Evolutionary conservation across 1,140 invertebrate genomes (phyloP).

Genomic region (Maconellicoccus hirsutus): DNA sequence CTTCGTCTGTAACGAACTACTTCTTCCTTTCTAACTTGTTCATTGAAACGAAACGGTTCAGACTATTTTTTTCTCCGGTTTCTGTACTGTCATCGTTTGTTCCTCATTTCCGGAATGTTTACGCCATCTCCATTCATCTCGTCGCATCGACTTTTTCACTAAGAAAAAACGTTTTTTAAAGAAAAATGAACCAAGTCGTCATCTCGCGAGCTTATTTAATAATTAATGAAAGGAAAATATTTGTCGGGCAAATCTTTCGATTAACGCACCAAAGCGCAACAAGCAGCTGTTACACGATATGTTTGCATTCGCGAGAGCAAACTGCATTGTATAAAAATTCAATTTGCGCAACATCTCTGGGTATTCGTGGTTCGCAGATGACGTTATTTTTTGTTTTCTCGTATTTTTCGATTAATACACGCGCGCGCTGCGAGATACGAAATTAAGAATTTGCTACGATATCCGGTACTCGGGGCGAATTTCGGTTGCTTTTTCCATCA

Average conservation of each 20-base stretch:
- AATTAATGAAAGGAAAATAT: not conserved
- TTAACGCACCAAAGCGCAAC: no score
- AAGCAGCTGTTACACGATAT: not conserved
- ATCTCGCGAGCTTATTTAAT: not conserved
- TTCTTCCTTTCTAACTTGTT: conserved; percentile 20
- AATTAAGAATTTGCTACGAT: no score
- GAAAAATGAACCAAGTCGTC: no score
- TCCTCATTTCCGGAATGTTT: conserved; percentile 18
- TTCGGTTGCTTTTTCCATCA: no score
- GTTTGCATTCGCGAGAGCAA: no score
- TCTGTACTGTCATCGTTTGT: conserved; percentile 22
- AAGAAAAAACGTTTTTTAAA: no score
- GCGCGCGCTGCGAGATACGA: not conserved
- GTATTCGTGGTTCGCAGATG: conserved; percentile 3
- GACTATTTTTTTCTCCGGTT: not conserved
- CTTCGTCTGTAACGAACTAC: conserved; percentile 14
- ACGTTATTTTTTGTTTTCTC: not conserved
- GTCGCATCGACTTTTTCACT: not conserved
- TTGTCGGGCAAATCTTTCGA: not conserved
- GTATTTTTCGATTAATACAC: not conserved
- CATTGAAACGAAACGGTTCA: conserved; percentile 18
- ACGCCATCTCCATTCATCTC: conserved; percentile 13
- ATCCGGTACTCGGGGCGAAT: no score
- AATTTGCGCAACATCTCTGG: not conserved
- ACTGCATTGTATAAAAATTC: conserved; percentile 1